Percentiles rank a stretch among this genome's conserved stretches.
Conservation (phyloP, 2,888 invertebrate genomes). For the Marasmarcha lunaedactyla region DNA sequence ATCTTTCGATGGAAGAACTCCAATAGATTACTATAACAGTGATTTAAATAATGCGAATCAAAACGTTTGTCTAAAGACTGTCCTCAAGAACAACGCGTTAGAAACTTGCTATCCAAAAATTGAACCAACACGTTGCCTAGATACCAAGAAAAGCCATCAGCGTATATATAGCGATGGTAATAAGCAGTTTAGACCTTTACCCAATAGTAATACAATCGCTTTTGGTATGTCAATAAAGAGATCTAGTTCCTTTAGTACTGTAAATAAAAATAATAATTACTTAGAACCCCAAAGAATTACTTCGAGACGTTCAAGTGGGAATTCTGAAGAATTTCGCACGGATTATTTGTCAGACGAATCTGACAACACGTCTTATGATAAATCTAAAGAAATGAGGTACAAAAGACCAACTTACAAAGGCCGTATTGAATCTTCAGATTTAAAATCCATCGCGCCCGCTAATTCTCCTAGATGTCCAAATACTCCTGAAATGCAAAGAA, state of each 20-base stretch:
- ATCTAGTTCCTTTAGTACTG: constrained; percentile 75
- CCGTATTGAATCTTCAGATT: constrained; percentile 70
- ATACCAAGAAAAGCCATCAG: constrained; percentile 41
- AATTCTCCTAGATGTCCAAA: constrained; percentile 70
- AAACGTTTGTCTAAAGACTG: constrained; percentile 46
- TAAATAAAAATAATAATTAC: constrained; percentile 57
- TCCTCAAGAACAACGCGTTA: constrained; percentile 53
- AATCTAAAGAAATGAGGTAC: constrained; percentile 58
- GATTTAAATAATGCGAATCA: constrained; percentile 46
- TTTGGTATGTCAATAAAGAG: constrained; percentile 69
- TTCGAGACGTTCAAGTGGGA: constrained; percentile 40
- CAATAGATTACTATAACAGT: constrained; percentile 43
- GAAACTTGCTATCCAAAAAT: constrained; percentile 45
- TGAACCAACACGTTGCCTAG: constrained; percentile 54
- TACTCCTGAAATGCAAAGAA: constrained; percentile 73
- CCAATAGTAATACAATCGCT: constrained; percentile 15
- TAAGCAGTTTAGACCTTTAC: constrained; percentile 23
- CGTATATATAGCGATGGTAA: constrained; percentile 36
- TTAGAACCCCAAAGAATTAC: constrained; percentile 32
- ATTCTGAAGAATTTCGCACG: constrained; percentile 44
- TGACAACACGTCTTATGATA: constrained; percentile 46
- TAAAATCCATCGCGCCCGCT: constrained; percentile 52
- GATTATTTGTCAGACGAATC: constrained; percentile 51
- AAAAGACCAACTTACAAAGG: constrained; percentile 81
- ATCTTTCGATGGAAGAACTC: constrained; percentile 57